Evolutionary conservation across 2,888 invertebrate genomes (phyloP).

Genomic region (Trachelus iudaicus): DNA sequence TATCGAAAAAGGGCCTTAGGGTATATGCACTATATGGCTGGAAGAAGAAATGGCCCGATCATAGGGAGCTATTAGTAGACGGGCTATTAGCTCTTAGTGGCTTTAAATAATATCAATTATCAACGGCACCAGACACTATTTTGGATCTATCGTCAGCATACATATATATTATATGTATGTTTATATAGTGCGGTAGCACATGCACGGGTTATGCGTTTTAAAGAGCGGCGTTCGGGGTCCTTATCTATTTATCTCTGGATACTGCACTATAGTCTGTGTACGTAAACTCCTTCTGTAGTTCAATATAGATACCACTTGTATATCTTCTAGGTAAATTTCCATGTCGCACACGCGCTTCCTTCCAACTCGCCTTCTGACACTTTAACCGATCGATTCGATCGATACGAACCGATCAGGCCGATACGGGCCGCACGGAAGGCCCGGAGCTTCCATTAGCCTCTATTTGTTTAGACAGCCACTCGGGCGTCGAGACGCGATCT

Average conservation of each 20-base stretch:
- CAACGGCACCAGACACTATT: neutral
- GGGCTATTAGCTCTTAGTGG: conserved; percentile 36
- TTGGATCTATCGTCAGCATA: neutral
- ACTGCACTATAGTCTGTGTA: too few relatives aligned
- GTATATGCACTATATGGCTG: neutral
- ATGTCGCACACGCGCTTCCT: conserved; percentile 25
- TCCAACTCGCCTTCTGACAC: too few relatives aligned
- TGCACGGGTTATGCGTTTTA: too few relatives aligned
- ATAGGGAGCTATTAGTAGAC: conserved; percentile 28
- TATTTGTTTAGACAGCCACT: conserved; percentile 48
- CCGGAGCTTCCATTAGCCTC: conserved; percentile 45
- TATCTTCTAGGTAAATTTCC: too few relatives aligned
- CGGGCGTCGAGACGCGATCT: conserved; percentile 35
- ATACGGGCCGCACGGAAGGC: conserved; percentile 20
- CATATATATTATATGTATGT: too few relatives aligned
- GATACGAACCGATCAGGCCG: conserved; percentile 34
- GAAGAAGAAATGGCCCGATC: conserved; percentile 11
- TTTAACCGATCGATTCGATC: conserved; percentile 25
- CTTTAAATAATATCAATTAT: conserved; percentile 37
- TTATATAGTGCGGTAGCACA: too few relatives aligned
- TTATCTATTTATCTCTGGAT: too few relatives aligned
- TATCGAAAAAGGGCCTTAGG: neutral
- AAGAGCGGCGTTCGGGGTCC: too few relatives aligned
- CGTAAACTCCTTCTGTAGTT: too few relatives aligned
- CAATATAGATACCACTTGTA: too few relatives aligned